A percentile compares a stretch with the other conserved stretches of the same genome.
These are phyloP conservation scores for Cremastobaeus sp. DNA, from an alignment of 2,888 invertebrate genomes.

Conservation along the genomic window DNA sequence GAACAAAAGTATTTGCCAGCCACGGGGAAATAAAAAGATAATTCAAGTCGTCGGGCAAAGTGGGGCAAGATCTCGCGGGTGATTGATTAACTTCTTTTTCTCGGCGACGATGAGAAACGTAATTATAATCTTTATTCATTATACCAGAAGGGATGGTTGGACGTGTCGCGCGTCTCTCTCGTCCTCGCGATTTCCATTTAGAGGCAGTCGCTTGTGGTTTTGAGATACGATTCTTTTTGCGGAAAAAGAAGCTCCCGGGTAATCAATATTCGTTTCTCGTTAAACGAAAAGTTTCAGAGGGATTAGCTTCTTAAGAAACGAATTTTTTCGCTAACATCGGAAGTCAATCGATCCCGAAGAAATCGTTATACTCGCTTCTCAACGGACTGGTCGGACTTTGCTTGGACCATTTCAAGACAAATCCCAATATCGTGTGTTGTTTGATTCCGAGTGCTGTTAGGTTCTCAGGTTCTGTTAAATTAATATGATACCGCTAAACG, in stretches of 20 bases:
- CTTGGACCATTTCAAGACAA: no score
- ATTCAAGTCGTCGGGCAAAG: constrained; percentile 36
- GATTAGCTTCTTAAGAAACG: constrained; percentile 64
- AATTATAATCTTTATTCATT: constrained; percentile 79
- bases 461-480: constrained; percentile 17
- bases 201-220: constrained; percentile 75
- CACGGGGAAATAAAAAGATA: constrained; percentile 34
- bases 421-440: background rate
- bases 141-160: constrained; percentile 65
- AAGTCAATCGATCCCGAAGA: constrained; percentile 54
- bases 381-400: no score
- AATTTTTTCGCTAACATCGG: constrained; percentile 29
- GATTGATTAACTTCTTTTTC: constrained; percentile 78
- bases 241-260: constrained; percentile 62
- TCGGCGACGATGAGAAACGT: constrained; percentile 72
- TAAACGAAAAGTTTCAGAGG: constrained; percentile 65
- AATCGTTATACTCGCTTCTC: constrained; percentile 36
- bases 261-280: constrained; percentile 76
- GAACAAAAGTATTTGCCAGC: constrained; percentile 52
- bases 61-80: constrained; percentile 66
- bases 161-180: constrained; percentile 63
- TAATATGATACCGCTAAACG: no score
- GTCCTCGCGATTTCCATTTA: constrained; percentile 74
- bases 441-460: no score
- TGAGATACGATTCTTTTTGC: constrained; percentile 77